These are phyloP conservation scores for Alentia gelatinosa DNA, from an alignment of 2,888 invertebrate species.

Conservation along the genomic window DNA sequence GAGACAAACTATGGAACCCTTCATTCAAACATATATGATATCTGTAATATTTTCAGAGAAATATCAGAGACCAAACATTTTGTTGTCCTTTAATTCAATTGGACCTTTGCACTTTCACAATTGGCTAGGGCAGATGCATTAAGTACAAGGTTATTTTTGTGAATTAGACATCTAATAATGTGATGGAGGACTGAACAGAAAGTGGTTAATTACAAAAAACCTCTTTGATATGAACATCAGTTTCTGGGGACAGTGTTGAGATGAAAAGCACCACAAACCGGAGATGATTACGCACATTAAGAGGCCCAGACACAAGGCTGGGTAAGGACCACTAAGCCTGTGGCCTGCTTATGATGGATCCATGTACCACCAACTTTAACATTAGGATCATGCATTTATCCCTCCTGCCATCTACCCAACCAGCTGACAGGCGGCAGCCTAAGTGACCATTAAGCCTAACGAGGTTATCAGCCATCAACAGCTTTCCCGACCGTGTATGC, in stretches of 20 bases:
- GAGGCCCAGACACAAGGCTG: neutral
- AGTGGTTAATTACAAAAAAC: too few species aligned
- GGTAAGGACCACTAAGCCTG: neutral
- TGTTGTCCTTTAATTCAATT: too few species aligned
- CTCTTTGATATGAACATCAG: neutral
- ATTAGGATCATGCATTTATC: conserved; percentile 19
- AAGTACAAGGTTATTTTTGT: too few species aligned
- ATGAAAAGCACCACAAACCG: neutral
- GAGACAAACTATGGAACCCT: too few species aligned
- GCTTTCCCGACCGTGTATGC: neutral
- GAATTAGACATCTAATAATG: too few species aligned
- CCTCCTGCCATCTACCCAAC: neutral
- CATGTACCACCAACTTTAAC: neutral
- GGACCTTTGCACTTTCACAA: too few species aligned
- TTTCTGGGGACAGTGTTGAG: neutral
- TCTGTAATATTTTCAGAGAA: too few species aligned
- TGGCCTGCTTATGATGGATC: neutral
- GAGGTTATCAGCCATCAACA: conserved; percentile 27
- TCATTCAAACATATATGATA: too few species aligned
- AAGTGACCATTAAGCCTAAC: conserved; percentile 39
- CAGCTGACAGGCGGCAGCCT: neutral
- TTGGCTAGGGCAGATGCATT: too few species aligned
- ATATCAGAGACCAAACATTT: too few species aligned
- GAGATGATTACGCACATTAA: neutral
- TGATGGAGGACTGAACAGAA: too few species aligned